Conservation (phyloP, 2,113 vertebrate genomes). For the Crotalus tigris region DNA sequence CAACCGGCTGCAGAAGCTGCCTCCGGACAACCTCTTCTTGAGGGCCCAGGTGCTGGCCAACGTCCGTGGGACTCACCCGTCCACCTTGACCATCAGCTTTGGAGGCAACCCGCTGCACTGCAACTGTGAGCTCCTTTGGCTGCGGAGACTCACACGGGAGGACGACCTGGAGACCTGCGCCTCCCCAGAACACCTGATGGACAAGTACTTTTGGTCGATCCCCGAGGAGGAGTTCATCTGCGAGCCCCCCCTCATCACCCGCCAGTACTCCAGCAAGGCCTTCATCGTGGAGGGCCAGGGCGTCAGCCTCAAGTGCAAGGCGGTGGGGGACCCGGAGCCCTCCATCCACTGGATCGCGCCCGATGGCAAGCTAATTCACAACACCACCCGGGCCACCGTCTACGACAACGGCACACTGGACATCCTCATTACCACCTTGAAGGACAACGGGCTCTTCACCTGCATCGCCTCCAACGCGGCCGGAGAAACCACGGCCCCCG, state of each 20-base stretch:
- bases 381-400: conserved; percentile 80
- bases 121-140: conserved; percentile 92
- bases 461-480: conserved; percentile 93
- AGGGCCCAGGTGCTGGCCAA: conserved; percentile 76
- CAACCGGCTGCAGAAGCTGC: conserved; percentile 89
- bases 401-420: conserved; percentile 87
- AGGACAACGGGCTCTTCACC: conserved; percentile 88
- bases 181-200: conserved; percentile 86
- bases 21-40: conserved; percentile 83
- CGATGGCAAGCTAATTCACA: conserved; percentile 86
- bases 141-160: conserved; percentile 80
- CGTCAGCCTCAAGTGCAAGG: conserved; percentile 84
- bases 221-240: conserved; percentile 91
- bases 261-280: conserved; percentile 75
- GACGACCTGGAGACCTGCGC: conserved; percentile 91
- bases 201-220: conserved; percentile 92
- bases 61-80: conserved; percentile 73
- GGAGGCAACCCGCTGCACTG: conserved; percentile 91
- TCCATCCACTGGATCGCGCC: conserved; percentile 89
- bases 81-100: conserved; percentile 82
- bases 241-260: conserved; percentile 84
- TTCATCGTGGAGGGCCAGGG: conserved; percentile 88
- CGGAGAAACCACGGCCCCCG: conserved; percentile 82
- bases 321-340: conserved; percentile 85
- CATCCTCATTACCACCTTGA: conserved; percentile 86